Percentiles rank a stretch among this genome's conserved stretches.
phyloP scores from a whole-genome alignment of 2,888 invertebrate genomes.

The Kuschelorhynchus macadamiae region DNA sequence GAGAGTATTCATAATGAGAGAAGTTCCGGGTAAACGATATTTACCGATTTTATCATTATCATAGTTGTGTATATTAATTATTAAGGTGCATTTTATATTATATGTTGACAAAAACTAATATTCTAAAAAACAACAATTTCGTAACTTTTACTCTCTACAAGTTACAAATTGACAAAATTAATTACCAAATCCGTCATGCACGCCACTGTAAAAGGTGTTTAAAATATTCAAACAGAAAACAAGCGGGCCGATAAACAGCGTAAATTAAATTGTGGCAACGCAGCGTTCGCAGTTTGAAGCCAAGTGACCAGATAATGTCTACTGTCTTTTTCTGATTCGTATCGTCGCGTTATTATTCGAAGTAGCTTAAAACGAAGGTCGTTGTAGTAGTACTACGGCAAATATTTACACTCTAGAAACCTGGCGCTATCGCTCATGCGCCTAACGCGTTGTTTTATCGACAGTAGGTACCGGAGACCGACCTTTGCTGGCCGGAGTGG shows the following conservation, averaged over 20 bases:
- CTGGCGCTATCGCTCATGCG: conserved; percentile 13
- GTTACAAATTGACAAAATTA: no score
- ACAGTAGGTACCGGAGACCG: not conserved
- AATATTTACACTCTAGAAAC: conserved; percentile 36
- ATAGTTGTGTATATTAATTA: no score
- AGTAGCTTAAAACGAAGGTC: conserved; percentile 40
- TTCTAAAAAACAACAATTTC: no score
- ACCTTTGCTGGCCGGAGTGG: conserved; percentile 17
- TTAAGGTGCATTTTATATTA: no score
- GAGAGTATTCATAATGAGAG: no score
- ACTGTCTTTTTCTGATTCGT: conserved; percentile 34
- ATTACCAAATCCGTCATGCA: no score
- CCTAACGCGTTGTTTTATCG: conserved; percentile 1
- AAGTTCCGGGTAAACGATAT: no score
- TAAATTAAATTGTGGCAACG: conserved; percentile 36
- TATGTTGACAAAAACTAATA: no score
- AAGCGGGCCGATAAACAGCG: conserved; percentile 5
- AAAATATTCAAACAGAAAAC: conserved; percentile 16
- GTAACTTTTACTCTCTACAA: no score
- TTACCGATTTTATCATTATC: no score
- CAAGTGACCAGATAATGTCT: conserved; percentile 31
- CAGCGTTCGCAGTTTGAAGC: conserved; percentile 23
- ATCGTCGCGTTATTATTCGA: conserved; percentile 29
- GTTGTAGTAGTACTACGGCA: conserved; percentile 43
- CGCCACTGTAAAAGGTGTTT: conserved; percentile 14